Conservation (phyloP, 1,140 invertebrate genomes). For the Trypoxylus dichotomus region DNA sequence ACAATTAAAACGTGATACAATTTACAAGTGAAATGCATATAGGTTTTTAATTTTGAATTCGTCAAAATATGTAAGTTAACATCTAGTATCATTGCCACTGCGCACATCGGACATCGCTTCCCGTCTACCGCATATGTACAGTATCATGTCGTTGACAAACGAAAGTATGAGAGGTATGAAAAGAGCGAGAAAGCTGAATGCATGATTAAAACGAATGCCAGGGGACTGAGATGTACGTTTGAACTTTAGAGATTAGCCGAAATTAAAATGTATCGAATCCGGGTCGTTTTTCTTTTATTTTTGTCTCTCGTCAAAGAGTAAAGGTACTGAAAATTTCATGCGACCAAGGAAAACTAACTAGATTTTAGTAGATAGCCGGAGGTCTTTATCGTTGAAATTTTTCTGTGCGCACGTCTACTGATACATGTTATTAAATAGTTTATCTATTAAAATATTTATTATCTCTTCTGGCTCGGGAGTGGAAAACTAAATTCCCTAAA, state of each 20-base stretch:
- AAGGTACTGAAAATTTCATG: background rate
- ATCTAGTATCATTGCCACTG: background rate
- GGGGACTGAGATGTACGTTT: background rate
- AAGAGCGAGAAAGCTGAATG: background rate
- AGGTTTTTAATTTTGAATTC: too few species aligned
- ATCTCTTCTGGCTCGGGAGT: too few species aligned
- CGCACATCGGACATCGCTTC: background rate
- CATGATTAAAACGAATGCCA: background rate
- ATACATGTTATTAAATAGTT: too few species aligned
- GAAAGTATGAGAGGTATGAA: background rate
- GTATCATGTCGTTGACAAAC: background rate
- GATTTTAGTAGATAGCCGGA: too few species aligned
- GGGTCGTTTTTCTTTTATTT: background rate
- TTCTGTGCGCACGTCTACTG: too few species aligned
- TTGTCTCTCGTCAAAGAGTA: background rate
- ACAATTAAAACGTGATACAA: too few species aligned
- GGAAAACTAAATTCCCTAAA: too few species aligned
- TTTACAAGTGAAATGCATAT: too few species aligned
- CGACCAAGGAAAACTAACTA: too few species aligned
- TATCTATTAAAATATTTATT: too few species aligned
- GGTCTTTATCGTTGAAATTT: too few species aligned
- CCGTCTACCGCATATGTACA: background rate
- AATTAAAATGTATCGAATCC: background rate
- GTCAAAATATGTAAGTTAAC: background rate
- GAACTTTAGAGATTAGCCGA: background rate